These are phyloP conservation scores for Tholera decimalis DNA, from an alignment of 2,888 invertebrate genomes.

Conservation along the genomic window DNA sequence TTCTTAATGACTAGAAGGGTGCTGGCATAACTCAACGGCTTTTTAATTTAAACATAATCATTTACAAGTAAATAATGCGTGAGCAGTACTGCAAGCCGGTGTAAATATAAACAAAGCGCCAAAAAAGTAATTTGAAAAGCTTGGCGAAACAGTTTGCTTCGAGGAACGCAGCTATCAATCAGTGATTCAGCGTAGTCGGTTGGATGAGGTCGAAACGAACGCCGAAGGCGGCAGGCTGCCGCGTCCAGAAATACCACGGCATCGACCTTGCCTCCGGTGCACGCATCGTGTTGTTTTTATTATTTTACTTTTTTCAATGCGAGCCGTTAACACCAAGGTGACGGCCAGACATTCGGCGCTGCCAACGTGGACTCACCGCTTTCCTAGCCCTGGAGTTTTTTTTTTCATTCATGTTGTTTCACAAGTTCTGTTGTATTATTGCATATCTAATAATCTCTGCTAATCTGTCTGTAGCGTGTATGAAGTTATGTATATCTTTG, in stretches of 20 bases:
- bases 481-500: conserved; percentile 37
- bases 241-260: conserved; percentile 88
- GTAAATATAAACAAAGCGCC: conserved; percentile 56
- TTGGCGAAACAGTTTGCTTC: conserved; percentile 75
- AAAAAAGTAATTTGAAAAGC: conserved; percentile 67
- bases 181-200: conserved; percentile 78
- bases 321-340: conserved; percentile 84
- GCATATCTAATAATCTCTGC: conserved; percentile 24
- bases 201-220: conserved; percentile 75
- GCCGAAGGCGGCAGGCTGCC: conserved; percentile 76
- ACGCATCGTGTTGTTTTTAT: conserved; percentile 86
- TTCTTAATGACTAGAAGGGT: conserved; percentile 11
- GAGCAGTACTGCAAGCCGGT: conserved; percentile 23
- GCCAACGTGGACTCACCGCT: conserved; percentile 29
- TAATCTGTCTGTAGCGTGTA: conserved; percentile 19
- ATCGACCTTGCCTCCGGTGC: conserved; percentile 88
- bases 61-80: conserved; percentile 20
- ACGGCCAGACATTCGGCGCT: conserved; percentile 76
- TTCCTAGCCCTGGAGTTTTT: conserved; percentile 27
- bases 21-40: conserved; percentile 25
- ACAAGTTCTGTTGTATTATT: conserved; percentile 23
- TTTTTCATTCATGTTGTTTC: conserved; percentile 45
- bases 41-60: conserved; percentile 15
- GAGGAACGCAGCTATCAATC: conserved; percentile 82
- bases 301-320: conserved; percentile 83